Conservation (phyloP, 2,113 vertebrate species). For the Thermophis baileyi region DNA sequence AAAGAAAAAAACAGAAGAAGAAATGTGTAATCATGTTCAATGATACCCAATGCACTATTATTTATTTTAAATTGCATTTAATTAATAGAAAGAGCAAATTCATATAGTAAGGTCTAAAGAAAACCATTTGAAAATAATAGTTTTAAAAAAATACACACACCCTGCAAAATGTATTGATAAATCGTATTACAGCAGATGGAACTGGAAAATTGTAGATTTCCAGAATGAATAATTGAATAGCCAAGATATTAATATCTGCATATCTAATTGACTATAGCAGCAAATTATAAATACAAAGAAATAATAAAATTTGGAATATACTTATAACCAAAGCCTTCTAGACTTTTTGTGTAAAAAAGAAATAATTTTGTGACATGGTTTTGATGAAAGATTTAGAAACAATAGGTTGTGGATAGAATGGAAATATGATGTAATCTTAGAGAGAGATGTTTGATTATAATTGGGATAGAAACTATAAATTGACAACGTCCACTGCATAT, state of each 20-base stretch:
- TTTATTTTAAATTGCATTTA: not conserved
- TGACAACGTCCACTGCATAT: too few species aligned
- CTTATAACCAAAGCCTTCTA: not conserved
- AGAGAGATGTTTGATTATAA: not conserved
- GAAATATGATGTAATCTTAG: not conserved
- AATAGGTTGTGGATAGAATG: not conserved
- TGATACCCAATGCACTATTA: not conserved
- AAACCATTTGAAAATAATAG: not conserved
- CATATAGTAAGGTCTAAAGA: not conserved
- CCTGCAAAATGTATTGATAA: not conserved
- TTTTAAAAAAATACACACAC: not conserved
- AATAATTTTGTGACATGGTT: not conserved
- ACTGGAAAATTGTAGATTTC: not conserved
- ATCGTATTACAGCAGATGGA: not conserved
- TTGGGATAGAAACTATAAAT: too few species aligned
- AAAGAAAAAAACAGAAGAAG: not conserved
- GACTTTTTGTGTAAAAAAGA: too few species aligned
- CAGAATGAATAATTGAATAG: not conserved
- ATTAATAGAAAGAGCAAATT: conserved; percentile 4
- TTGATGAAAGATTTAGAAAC: not conserved
- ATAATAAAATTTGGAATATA: not conserved
- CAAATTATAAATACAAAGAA: not conserved
- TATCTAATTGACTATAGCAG: too few species aligned
- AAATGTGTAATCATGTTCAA: accelerated
- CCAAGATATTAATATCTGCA: not conserved